Base-by-base conservation (phyloP, 1,140 invertebrate genomes). In the Papilio dardanus region DNA sequence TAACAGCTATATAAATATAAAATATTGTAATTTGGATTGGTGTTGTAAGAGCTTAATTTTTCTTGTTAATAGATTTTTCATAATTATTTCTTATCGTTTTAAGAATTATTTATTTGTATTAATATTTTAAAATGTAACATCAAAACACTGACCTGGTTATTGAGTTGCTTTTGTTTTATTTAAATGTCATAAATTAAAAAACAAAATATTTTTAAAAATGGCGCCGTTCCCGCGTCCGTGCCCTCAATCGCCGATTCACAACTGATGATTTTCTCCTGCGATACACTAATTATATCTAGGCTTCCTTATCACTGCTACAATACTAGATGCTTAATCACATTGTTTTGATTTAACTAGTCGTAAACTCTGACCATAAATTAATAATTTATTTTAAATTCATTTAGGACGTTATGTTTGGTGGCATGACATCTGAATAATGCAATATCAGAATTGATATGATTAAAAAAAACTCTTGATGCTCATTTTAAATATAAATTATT, bases 151-250 rank as follows among this genome's bases (percentile, higher is more conserved):
- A 62, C 54, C 54, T 62, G 50, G 35, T 37, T 14, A 62, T 12
- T 62, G 54, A 5, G 24, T 62, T 28, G 24, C 21, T 62, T 62
- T 58, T 58, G 21, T 24, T 62, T 62, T 54, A 12, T 24, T 62
- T 62, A 62, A 62, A 28, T 62, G 54, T 62, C 54, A 62, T 62
- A 62, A 12, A 62, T 62, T 46, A 46, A 46, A 62, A 58, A 62
- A 16, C 12, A 28, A 62, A n/a, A n/a, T n/a, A 62, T 28, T 28
- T 62, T 2, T 30, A 12, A 28, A 28, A 24, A 62, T 62, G 21
- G 24, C 21, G 54, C 3, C 21, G 24, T 24, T 14, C 54, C 54
- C 54, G 54, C 54, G 54, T 62, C 54, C 54, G 54, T 24, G 54
- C 54, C 54, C 24, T 62, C 54, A 28, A 62, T 62, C 2, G 14